Base-by-base conservation (phyloP, 2,797 vertebrate species). In the Alauda arvensis region DNA sequence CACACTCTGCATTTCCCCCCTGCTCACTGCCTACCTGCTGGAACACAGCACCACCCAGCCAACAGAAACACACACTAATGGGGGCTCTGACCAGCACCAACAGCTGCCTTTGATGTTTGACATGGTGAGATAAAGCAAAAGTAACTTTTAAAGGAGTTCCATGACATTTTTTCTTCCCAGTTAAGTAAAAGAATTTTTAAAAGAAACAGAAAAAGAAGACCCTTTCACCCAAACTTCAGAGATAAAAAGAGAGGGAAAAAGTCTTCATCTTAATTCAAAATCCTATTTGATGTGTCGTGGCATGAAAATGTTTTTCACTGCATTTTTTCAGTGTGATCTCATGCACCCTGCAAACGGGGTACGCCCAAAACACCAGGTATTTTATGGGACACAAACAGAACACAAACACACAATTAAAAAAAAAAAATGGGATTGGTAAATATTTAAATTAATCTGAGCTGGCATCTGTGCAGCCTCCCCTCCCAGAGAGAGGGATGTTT, bases 291-390 rank as follows among this genome's bases (percentile, higher is more conserved):
- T 99, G 97, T 98, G 99, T 98, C 95, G 97, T 87, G 97, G 98
- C 99, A 98, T 82, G 99, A 98, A 97, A 98, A 95, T 98, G 98
- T 98, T 99, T 99, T 99, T 98, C 97, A 98, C 96, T 98, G 97
- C 97, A 99, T 99, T 99, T 99, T 99, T 99, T 95, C 97, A 96
- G 97, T 96, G 97, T 99, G 98, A 99, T 96, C 97, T 99, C 98
- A 98, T 96, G 93, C 97, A 83, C 96, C 95, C 96, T 95, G 81
- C 95, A 87, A 95, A 97, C 77, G 95, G 97, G 95, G 98, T 98
- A 98, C 99, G 98, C 99, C 99, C 98, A 98, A 76, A 91, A 91
- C 94, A 97, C 97, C 95, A 97, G 97, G 97, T 97, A 98, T 97
- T 97, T 97, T 96, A 97, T 92, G 96, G 96, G 95, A 96, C 96